Conservation (phyloP, 2,797 vertebrate genomes). For the Melanotaenia parkinsoni region DNA sequence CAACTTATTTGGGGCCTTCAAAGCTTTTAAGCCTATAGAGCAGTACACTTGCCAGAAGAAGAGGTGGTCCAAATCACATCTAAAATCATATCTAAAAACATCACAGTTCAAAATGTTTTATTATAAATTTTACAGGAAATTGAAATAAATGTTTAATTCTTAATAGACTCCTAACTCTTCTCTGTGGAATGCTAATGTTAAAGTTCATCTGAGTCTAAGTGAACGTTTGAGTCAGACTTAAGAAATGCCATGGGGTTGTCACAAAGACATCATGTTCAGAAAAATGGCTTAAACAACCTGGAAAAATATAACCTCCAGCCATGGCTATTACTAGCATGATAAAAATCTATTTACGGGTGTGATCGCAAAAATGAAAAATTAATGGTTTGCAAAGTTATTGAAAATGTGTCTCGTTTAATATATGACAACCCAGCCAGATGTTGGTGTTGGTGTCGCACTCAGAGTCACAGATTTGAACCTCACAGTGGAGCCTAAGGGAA, state of each 20-base stretch:
- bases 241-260: neutral
- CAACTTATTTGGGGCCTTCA: neutral
- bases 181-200: neutral
- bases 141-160: too few relatives aligned
- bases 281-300: constrained; percentile 4
- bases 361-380: neutral
- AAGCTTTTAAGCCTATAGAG: neutral
- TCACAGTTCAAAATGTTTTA: neutral
- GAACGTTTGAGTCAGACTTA: neutral
- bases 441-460: neutral
- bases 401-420: neutral
- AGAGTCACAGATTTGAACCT: neutral
- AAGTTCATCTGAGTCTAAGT: neutral
- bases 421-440: neutral
- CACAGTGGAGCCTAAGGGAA: neutral
- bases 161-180: neutral
- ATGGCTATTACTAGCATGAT: neutral
- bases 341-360: neutral
- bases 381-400: neutral
- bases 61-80: too few relatives aligned
- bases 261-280: neutral
- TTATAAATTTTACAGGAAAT: neutral
- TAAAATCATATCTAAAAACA: too few relatives aligned
- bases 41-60: too few relatives aligned
- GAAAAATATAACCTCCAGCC: neutral